A percentile compares a stretch with the other conserved stretches of the same genome.
These are phyloP conservation scores for Diadumene lineata DNA, from an alignment of 92 coral and sea anemone species.

Conservation along the genomic window DNA sequence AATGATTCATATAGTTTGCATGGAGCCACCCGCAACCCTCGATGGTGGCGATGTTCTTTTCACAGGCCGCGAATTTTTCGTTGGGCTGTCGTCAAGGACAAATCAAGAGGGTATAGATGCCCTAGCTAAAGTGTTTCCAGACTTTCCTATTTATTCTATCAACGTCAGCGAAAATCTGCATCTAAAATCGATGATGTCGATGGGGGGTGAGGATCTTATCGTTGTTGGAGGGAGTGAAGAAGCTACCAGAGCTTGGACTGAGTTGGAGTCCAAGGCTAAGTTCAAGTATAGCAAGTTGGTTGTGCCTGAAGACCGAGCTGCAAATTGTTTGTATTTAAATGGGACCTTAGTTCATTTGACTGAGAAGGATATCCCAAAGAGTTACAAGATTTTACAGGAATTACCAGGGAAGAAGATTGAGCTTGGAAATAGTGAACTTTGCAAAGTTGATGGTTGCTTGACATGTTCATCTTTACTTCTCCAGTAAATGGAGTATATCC, in stretches of 20 bases:
- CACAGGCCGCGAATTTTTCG: conserved; percentile 90
- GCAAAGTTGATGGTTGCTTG: conserved; percentile 88
- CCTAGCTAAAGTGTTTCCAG: conserved; percentile 72
- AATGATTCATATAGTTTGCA: conserved; percentile 60
- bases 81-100: conserved; percentile 73
- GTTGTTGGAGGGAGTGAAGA: conserved; percentile 60
- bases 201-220: conserved; percentile 72
- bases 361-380: conserved; percentile 60
- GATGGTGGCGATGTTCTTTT: conserved; percentile 98
- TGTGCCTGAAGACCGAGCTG: conserved; percentile 78
- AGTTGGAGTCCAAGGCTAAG: conserved; percentile 60
- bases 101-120: conserved; percentile 64
- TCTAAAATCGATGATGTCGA: conserved; percentile 81
- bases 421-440: conserved; percentile 68
- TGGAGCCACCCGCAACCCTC: conserved; percentile 75
- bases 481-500: conserved; percentile 16
- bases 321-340: conserved; percentile 82
- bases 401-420: conserved; percentile 66
- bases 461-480: conserved; percentile 76
- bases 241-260: conserved; percentile 68
- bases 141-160: conserved; percentile 65
- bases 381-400: conserved; percentile 45
- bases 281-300: conserved; percentile 60
- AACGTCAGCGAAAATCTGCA: conserved; percentile 62
- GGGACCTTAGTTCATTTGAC: conserved; percentile 73